Evolutionary conservation across 2,888 invertebrate genomes (phyloP), one percentile per base, ranked within the genome.

Genomic region (Pseudococcus jackbeardsleyi): DNA sequence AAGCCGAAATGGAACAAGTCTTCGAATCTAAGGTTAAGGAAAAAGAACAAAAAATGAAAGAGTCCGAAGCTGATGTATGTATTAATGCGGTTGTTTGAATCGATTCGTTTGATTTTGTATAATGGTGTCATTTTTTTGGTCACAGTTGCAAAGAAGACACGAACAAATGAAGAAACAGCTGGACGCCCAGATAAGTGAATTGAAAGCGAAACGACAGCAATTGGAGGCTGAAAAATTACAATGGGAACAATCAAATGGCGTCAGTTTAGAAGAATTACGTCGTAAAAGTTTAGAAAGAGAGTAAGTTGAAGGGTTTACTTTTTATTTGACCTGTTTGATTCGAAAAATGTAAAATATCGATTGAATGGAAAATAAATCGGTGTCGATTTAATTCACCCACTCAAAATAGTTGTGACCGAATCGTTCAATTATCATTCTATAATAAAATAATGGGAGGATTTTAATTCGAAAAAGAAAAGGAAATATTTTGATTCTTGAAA

Each of bases 11-110:
- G 98, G 99, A 99, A 92, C 98, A 98, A 93, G 99, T 99, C 90
- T 99, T 99, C 92, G 98, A 99, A 92, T 97, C 97, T 95, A 99
- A 99, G 93, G 99, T 97, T 85, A 95, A 96, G 91, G 99, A 99
- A 92, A 98, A 99, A 93, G 96, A 96, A 91, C 97, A 97, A 91
- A 98, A 98, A 92, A 94, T 99, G 90, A 97, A 97, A 92, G 98
- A 99, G 92, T 97, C 98, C 0, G 99, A 99, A 92, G 93, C 95
- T 90, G 98, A 99, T 91, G 94, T 94, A 91, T 93, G 93, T 91
- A 50, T 86, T 12, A 11, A 68, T 39, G 68, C 42, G 5, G 50
- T 79, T 15, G 86, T 50, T 39, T 59, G n/a, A 19, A n/a, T 17
- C 12, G n/a, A n/a, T 59, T 59, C 19, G n/a, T 26, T 68, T 11